Evolutionary conservation across 2,888 invertebrate genomes (phyloP).

Genomic region (Melieria crassipennis): DNA sequence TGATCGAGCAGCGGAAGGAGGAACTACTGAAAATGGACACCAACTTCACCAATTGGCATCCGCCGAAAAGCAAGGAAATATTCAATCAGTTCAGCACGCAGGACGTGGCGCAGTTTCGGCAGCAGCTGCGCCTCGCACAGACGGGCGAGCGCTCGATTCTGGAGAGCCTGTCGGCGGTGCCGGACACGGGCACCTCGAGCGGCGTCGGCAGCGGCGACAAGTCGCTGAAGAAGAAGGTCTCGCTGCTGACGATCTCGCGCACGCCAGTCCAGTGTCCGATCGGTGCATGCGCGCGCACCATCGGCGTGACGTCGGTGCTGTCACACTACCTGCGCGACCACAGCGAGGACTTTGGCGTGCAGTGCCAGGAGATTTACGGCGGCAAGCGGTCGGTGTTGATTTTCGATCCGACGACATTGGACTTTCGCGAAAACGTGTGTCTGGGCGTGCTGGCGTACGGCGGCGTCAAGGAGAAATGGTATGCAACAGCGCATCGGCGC

Average conservation of each 20-base stretch:
- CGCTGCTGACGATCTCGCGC: conserved; percentile 47
- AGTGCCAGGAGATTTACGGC: conserved; percentile 48
- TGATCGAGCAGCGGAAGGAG: conserved; percentile 40
- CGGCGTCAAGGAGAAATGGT: conserved; percentile 44
- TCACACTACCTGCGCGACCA: conserved; percentile 55
- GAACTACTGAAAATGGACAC: conserved; percentile 46
- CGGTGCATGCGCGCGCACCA: conserved; percentile 46
- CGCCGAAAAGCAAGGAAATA: conserved; percentile 37
- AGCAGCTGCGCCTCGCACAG: conserved; percentile 36
- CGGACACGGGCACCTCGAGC: background rate
- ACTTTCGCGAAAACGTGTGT: conserved; percentile 49
- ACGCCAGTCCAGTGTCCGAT: conserved; percentile 54
- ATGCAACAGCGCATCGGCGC: conserved; percentile 14
- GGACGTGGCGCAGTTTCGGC: conserved; percentile 43
- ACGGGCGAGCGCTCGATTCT: conserved; percentile 26
- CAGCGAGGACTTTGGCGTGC: conserved; percentile 47
- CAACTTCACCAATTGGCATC: conserved; percentile 48
- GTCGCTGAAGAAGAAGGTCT: conserved; percentile 42
- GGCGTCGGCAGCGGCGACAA: conserved; percentile 6
- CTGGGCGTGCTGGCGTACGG: conserved; percentile 53
- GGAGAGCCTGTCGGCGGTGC: conserved; percentile 19
- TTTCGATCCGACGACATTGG: conserved; percentile 47
- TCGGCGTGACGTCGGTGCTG: conserved; percentile 51
- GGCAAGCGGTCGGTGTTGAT: conserved; percentile 46
- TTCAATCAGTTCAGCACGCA: conserved; percentile 46